These are phyloP conservation scores for Phylloscopus trochilus DNA, from an alignment of 2,113 vertebrate genomes.

Conservation along the genomic window DNA sequence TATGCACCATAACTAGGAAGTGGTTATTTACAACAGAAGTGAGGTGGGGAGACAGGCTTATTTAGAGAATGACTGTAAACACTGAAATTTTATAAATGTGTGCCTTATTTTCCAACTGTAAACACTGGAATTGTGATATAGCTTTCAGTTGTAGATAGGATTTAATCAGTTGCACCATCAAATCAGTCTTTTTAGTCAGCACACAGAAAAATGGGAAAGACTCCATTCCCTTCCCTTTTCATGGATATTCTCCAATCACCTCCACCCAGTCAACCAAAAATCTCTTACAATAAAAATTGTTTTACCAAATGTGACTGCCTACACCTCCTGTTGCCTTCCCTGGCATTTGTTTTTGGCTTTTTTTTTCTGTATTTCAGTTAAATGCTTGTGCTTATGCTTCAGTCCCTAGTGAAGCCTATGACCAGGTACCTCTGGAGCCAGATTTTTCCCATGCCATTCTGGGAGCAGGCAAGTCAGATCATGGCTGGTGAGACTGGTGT, in stretches of 20 bases:
- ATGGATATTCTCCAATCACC: background rate
- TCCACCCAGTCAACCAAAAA: background rate
- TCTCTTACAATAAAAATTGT: background rate
- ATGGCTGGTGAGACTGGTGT: background rate
- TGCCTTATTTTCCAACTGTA: background rate
- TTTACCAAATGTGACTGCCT: background rate
- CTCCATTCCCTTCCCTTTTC: background rate
- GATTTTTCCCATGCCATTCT: background rate
- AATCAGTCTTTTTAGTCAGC: background rate
- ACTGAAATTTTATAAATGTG: background rate
- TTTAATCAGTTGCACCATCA: background rate
- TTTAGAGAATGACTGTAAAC: background rate
- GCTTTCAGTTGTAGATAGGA: background rate
- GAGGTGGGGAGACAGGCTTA: background rate
- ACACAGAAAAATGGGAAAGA: background rate
- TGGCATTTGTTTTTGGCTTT: background rate
- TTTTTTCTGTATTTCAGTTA: background rate
- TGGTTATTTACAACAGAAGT: background rate
- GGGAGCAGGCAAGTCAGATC: background rate
- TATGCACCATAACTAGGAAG: background rate
- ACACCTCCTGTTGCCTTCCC: background rate
- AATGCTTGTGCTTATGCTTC: background rate
- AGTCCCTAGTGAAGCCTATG: background rate
- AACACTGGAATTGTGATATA: background rate
- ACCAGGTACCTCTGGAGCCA: accelerated